A percentile compares a stretch with the other conserved stretches of the same genome.
phyloP scores from a whole-genome alignment of 2,888 invertebrate genomes.

The Imbricaverruca yamaguchii region DNA sequence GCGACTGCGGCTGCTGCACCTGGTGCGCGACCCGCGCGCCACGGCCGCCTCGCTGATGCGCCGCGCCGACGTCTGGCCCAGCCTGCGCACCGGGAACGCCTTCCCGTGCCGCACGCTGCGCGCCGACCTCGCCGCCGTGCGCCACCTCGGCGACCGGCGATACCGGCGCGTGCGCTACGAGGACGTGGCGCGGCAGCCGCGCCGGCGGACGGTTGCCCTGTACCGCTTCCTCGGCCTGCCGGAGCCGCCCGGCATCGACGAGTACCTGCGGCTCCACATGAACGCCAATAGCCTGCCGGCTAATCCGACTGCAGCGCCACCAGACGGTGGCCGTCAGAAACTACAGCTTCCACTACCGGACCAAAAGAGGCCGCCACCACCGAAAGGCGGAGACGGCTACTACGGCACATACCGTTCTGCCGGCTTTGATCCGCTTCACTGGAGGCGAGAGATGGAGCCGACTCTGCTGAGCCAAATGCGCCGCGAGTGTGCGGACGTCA shows the following conservation, averaged over 20 bases:
- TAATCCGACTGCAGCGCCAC: background rate
- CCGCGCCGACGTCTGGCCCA: background rate
- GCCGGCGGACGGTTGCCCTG: background rate
- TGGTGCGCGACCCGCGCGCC: constrained; percentile 4
- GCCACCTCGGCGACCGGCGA: background rate
- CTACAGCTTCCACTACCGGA: background rate
- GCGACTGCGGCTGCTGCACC: background rate
- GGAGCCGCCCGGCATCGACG: background rate
- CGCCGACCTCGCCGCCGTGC: background rate
- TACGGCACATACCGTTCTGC: background rate
- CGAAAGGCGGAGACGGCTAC: background rate
- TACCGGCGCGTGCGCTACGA: constrained; percentile 2
- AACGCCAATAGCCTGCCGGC: background rate
- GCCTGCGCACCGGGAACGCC: background rate
- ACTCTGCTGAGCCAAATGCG: background rate
- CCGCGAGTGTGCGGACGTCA: background rate
- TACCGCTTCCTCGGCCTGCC: background rate
- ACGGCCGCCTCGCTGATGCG: background rate
- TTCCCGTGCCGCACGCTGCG: background rate
- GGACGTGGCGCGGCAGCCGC: background rate
- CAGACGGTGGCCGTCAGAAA: background rate
- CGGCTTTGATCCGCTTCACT: background rate
- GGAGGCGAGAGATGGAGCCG: background rate
- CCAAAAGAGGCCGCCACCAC: background rate
- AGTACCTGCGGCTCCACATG: background rate